phyloP scores from a whole-genome alignment of 2,113 vertebrate genomes.

The Eurystomus gularis region DNA sequence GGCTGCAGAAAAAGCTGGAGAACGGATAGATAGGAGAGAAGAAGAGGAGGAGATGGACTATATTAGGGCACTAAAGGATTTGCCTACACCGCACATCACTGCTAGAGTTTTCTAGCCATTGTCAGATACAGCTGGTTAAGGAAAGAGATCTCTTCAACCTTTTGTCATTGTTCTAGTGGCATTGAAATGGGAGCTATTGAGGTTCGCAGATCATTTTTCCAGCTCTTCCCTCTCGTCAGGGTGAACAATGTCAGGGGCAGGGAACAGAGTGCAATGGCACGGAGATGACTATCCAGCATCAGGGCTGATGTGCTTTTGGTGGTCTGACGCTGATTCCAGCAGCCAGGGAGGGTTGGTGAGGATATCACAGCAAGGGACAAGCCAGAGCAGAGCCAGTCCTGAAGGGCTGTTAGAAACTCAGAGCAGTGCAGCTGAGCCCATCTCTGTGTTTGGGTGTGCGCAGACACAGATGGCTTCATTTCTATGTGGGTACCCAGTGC shows the following conservation, averaged over 20 bases:
- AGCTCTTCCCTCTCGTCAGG: neutral
- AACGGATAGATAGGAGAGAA: neutral
- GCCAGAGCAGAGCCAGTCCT: neutral
- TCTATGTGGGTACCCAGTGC: neutral
- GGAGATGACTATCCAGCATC: neutral
- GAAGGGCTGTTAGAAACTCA: neutral
- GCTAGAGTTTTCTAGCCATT: neutral
- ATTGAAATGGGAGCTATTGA: neutral
- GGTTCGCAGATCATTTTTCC: neutral
- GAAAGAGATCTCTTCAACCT: neutral
- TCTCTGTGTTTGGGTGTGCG: neutral
- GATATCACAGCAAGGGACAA: neutral
- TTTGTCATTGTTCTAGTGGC: neutral
- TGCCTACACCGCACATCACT: neutral
- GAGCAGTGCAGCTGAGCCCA: accelerated
- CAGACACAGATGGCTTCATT: neutral
- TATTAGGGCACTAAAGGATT: neutral
- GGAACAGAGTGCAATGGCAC: accelerated
- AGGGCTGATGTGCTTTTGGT: neutral
- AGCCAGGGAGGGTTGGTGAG: accelerated
- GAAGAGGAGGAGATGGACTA: neutral
- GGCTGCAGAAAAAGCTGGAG: neutral
- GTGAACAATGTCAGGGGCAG: neutral
- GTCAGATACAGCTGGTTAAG: neutral
- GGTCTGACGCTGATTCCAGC: neutral